These are phyloP conservation scores for Danio albolineatus DNA, from an alignment of 2,797 vertebrate genomes.

Conservation along the genomic window DNA sequence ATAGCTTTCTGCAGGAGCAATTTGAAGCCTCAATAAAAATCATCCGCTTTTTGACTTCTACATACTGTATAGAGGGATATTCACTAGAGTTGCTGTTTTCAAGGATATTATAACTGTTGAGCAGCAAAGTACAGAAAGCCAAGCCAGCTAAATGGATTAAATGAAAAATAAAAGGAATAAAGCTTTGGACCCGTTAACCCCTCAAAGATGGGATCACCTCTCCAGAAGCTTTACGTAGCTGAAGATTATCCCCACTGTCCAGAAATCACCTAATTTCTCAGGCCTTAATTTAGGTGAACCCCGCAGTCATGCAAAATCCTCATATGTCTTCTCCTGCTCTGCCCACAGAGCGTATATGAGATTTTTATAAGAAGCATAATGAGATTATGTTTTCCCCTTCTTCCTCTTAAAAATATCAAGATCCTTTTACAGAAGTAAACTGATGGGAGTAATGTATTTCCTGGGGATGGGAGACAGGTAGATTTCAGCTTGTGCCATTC, in stretches of 20 bases:
- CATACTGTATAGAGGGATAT: not conserved
- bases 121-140: not conserved
- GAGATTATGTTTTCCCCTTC: slow-evolving; percentile 25
- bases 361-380: not conserved
- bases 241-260: slow-evolving; percentile 7
- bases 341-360: not conserved
- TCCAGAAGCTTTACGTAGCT: slow-evolving; percentile 32
- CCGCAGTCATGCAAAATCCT: not conserved
- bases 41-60: not conserved
- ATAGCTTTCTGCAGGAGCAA: not conserved
- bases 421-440: slow-evolving; percentile 69
- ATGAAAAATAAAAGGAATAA: not conserved
- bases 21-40: not conserved
- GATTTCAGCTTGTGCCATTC: slow-evolving; percentile 75
- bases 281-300: slow-evolving; percentile 20
- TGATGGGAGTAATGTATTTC: slow-evolving; percentile 70
- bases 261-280: slow-evolving; percentile 24
- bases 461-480: slow-evolving; percentile 75
- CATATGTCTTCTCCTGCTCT: slow-evolving; percentile 39
- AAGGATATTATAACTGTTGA: not conserved
- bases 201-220: slow-evolving; percentile 2
- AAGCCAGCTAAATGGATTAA: not conserved
- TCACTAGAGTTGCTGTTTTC: not conserved
- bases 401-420: slow-evolving; percentile 63
- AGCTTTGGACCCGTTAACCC: not conserved